A percentile compares a stretch with the other conserved stretches of the same genome.
Evolutionary conservation across 2,888 invertebrate species (phyloP).

Genomic region (Galerucella pusilla): DNA sequence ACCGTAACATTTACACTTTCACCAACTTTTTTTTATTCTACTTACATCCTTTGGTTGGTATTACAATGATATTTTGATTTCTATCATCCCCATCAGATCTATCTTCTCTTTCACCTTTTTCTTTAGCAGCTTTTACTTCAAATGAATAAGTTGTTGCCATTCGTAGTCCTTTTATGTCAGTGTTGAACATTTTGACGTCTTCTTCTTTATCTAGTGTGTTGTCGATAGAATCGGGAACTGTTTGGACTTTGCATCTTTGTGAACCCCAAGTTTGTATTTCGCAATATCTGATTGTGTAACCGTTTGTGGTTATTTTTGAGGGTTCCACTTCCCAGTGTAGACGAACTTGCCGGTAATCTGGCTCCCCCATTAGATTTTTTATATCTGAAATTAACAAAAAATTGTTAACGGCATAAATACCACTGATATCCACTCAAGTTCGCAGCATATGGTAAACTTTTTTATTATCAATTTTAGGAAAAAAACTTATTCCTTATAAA

Average conservation of each 20-base stretch:
- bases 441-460: no score
- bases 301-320: constrained; percentile 66
- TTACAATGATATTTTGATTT: constrained; percentile 75
- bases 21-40: constrained; percentile 42
- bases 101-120: constrained; percentile 64
- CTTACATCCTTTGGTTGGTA: constrained; percentile 89
- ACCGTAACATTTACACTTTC: constrained; percentile 6
- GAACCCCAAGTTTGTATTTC: constrained; percentile 84
- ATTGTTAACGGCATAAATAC: background rate
- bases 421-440: no score
- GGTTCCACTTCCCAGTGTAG: constrained; percentile 73
- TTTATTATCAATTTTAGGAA: no score
- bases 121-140: constrained; percentile 74
- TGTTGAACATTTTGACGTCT: constrained; percentile 67
- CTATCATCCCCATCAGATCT: constrained; percentile 65
- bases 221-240: constrained; percentile 51
- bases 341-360: constrained; percentile 74
- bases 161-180: constrained; percentile 76
- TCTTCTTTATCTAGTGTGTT: constrained; percentile 54
- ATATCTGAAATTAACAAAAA: constrained; percentile 65
- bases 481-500: no score
- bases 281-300: constrained; percentile 80
- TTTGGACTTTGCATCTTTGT: constrained; percentile 75
- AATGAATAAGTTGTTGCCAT: constrained; percentile 88
- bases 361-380: constrained; percentile 73